Evolutionary conservation across 2,888 invertebrate species (phyloP), one percentile per base, ranked within the genome.

Genomic region (Chymomyza amoena): DNA sequence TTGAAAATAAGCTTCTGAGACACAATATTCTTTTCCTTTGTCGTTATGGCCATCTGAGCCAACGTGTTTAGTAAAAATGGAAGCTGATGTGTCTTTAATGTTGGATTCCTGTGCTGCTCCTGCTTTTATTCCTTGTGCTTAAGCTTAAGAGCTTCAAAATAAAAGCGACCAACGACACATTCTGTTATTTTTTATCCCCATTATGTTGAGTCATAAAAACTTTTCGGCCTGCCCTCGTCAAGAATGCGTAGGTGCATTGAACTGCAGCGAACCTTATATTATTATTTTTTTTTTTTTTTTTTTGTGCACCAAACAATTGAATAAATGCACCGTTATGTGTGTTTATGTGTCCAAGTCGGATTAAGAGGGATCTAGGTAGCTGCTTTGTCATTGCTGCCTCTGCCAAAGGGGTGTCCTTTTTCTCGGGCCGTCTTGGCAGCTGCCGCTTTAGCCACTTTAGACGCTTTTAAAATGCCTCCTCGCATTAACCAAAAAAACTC

Each of bases 171-270:
- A 25, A 25, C 3, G 4, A 25, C 25, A 25, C 4, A 25, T 25
- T 25, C 25, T 25, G 4, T 25, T 25, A 25, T 0, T 25, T 25
- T 25, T 25, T 25, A 4, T 25, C 4, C 4, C 25, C 25, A 25
- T 25, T 25, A 3, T 3, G 25, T 25, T 25, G 25, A 25, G 25
- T 6, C 7, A 32, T 32, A 32, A 32, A 1, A 32, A 32, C 32
- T 32, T 32, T 32, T 32, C 32, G 0, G 9, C 7, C 32, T 32
- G 32, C 32, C 32, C 32, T 32, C 32, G 32, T 7, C 32, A 32
- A 32, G 7, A 13, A 45, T 45, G 39, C 39, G 39, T 45, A 81
- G 81, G 81, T 82, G 87, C 81, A 82, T 82, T 82, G 81, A 82
- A 87, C 81, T 82, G 76, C 76, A 72, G 73, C 57, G 73, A 67